Percentiles rank a stretch among this genome's conserved stretches.
These are phyloP conservation scores for Trichechus manatus DNA, from an alignment of 2,113 vertebrate species.

Conservation along the genomic window DNA sequence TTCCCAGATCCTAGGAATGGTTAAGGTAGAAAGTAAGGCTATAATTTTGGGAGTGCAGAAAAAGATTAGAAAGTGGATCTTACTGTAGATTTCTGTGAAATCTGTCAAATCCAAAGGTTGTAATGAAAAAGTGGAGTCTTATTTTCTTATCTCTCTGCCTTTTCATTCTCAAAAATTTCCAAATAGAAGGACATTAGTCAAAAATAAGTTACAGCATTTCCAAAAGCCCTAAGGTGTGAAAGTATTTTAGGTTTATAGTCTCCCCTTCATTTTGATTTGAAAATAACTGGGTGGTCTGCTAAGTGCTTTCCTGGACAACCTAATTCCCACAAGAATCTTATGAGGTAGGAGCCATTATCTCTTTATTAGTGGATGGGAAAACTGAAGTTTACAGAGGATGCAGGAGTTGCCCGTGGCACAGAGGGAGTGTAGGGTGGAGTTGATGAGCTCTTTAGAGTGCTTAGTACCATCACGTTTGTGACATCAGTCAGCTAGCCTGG, in stretches of 20 bases:
- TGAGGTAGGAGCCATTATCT: not conserved
- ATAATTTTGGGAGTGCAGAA: not conserved
- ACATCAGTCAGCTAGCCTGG: constrained; percentile 63
- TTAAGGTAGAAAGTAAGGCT: not conserved
- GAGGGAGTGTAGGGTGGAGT: constrained; percentile 18
- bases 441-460: constrained; percentile 48
- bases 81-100: constrained; percentile 10
- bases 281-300: constrained; percentile 1
- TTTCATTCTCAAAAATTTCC: constrained; percentile 21
- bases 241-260: constrained; percentile 28
- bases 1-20: not conserved
- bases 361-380: not conserved
- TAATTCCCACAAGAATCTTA: not conserved
- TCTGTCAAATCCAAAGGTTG: constrained; percentile 3
- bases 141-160: constrained; percentile 37
- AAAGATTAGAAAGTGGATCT: constrained; percentile 1
- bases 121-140: not conserved
- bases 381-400: not conserved
- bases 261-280: constrained; percentile 56
- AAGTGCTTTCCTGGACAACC: not conserved
- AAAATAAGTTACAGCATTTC: not conserved
- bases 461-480: constrained; percentile 58
- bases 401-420: not conserved
- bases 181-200: not conserved
- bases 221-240: constrained; percentile 28